phyloP scores from a whole-genome alignment of 2,113 vertebrate species.

The Pseudolaguvia tuberculata region DNA sequence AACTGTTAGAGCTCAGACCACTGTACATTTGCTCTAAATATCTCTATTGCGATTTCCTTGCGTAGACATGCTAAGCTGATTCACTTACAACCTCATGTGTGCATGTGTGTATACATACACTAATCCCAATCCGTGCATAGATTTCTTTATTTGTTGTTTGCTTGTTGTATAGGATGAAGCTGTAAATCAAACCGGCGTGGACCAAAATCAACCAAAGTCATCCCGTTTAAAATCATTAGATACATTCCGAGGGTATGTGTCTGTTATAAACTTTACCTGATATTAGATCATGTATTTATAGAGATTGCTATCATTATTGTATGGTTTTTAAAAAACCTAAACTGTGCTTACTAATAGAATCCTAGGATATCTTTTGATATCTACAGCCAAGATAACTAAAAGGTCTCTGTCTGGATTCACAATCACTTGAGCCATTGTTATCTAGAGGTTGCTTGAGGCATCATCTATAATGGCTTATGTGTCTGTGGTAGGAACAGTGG shows the following conservation, averaged over 20 bases:
- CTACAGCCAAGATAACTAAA: constrained; percentile 55
- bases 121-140: neutral
- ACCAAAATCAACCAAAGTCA: constrained; percentile 45
- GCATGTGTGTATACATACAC: neutral
- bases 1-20: neutral
- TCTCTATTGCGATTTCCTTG: neutral
- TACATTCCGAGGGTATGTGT: constrained; percentile 66
- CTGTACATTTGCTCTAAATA: neutral
- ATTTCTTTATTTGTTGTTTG: neutral
- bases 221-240: constrained; percentile 63
- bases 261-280: constrained; percentile 4
- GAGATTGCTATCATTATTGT: constrained; percentile 45
- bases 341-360: constrained; percentile 53
- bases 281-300: neutral
- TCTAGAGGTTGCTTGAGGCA: constrained; percentile 61
- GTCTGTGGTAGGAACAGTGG: constrained; percentile 62
- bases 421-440: constrained; percentile 65
- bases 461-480: constrained; percentile 61
- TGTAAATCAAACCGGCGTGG: constrained; percentile 3
- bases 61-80: neutral
- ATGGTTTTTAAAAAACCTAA: constrained; percentile 50
- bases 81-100: neutral
- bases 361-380: constrained; percentile 54
- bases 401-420: constrained; percentile 71
- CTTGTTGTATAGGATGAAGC: constrained; percentile 34